Evolutionary conservation across 2,888 invertebrate species (phyloP), one percentile per base, ranked within the genome.

Genomic region (Eubasilissa splendida): DNA sequence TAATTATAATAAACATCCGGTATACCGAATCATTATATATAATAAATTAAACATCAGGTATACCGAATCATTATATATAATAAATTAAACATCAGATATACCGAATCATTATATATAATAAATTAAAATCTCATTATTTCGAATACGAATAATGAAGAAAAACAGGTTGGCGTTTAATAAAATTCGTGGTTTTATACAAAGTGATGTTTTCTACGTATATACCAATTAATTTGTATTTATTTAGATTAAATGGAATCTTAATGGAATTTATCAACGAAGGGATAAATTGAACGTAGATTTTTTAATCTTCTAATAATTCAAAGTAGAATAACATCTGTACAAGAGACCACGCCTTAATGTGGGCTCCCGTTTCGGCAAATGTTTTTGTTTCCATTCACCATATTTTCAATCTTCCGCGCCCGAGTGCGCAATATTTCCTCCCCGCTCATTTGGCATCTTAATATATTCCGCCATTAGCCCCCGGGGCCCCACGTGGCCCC

Each of bases 351-450:
- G 76, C 31, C 22, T 63, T 65, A 11, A 73, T 53, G 7, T 50
- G 14, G 63, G 60, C 79, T 79, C 79, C 79, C 42, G 79, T 79
- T 77, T 56, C 74, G 60, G 66, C 50, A 54, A 65, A 65, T 79
- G 56, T 74, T 42, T 73, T 73, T 65, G 56, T 73, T 79, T 79
- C 65, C 74, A 74, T 79, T 10, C 60, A 56, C 14, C 9, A 68
- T 78, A 74, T 79, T 79, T 79, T 74, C 73, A 14, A 73, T 73
- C 65, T 79, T 79, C 79, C 79, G 79, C 56, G 74, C 74, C 79
- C 65, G 74, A 63, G 79, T 79, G 79, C 65, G 79, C 65, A 65
- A 79, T 79, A 79, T 79, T 79, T 74, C 78, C 60, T 63, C 63
- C 54, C 33, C 76, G 52, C 52, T n/a, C 76, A 54, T 60, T 75